These are phyloP conservation scores for Murina feae DNA, from an alignment of 2,113 vertebrate species.

Conservation along the genomic window DNA sequence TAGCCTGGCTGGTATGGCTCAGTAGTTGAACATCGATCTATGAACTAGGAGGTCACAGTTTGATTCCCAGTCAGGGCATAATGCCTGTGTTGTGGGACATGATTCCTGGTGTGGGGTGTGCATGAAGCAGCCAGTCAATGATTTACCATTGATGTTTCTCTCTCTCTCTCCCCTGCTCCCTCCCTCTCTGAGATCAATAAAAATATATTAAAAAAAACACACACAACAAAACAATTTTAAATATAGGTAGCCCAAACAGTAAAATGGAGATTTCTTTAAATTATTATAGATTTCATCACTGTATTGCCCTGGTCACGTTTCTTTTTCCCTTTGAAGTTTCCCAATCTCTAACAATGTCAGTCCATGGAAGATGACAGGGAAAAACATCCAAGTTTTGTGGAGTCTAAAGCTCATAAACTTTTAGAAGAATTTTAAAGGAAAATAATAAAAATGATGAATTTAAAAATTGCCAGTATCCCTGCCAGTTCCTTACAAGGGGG, in stretches of 20 bases:
- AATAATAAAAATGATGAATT: not conserved
- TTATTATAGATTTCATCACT: not conserved
- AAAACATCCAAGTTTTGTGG: not conserved
- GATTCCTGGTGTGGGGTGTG: too few relatives aligned
- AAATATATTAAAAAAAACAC: too few relatives aligned
- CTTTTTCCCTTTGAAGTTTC: not conserved
- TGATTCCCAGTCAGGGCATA: too few relatives aligned
- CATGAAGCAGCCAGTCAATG: too few relatives aligned
- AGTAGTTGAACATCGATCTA: too few relatives aligned
- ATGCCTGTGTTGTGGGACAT: too few relatives aligned
- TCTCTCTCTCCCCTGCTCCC: too few relatives aligned
- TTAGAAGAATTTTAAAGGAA: not conserved
- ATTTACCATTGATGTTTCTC: too few relatives aligned
- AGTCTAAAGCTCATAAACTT: not conserved
- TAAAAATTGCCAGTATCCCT: not conserved
- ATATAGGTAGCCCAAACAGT: not conserved
- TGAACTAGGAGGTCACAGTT: too few relatives aligned
- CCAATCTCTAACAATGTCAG: not conserved
- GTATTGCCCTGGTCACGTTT: fast-evolving
- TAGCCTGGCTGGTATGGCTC: not conserved
- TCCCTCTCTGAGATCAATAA: too few relatives aligned
- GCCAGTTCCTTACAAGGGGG: not conserved
- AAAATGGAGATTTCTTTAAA: not conserved
- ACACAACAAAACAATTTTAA: not conserved
- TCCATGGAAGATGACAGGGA: not conserved